A percentile compares a stretch with the other conserved stretches of the same genome.
These are phyloP conservation scores for Resseliella maxima DNA, from an alignment of 2,888 invertebrate genomes.

Conservation along the genomic window DNA sequence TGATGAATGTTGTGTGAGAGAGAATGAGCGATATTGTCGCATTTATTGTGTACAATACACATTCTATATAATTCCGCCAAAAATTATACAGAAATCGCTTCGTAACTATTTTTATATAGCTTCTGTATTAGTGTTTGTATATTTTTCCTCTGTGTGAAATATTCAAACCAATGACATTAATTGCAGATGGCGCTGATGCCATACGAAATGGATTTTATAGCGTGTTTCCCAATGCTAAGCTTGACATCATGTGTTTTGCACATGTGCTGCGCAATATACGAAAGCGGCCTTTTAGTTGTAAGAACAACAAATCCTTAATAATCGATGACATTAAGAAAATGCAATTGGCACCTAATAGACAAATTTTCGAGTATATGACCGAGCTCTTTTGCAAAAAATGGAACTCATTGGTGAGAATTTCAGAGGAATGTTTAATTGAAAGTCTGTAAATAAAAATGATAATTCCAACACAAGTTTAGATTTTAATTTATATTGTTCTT, in stretches of 20 bases:
- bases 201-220: not conserved
- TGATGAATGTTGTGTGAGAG: too few relatives aligned
- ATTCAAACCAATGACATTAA: not conserved
- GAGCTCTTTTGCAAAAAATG: not conserved
- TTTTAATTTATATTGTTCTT: too few relatives aligned
- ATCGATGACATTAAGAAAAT: slow-evolving; percentile 14
- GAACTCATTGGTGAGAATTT: not conserved
- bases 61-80: too few relatives aligned
- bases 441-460: too few relatives aligned
- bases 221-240: not conserved
- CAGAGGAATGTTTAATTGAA: too few relatives aligned
- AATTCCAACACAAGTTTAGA: too few relatives aligned
- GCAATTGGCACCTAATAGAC: not conserved
- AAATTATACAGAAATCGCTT: too few relatives aligned
- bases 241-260: slow-evolving; percentile 24
- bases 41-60: too few relatives aligned
- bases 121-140: too few relatives aligned
- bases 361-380: not conserved
- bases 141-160: not conserved
- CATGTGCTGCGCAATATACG: not conserved
- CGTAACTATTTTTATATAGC: too few relatives aligned
- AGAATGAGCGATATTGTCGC: too few relatives aligned
- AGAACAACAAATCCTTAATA: not conserved
- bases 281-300: not conserved
- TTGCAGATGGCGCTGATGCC: not conserved